Percentiles rank a stretch among this genome's conserved stretches.
These are phyloP conservation scores for Microplitis demolitor DNA, from an alignment of 1,140 invertebrate species.

Conservation along the genomic window DNA sequence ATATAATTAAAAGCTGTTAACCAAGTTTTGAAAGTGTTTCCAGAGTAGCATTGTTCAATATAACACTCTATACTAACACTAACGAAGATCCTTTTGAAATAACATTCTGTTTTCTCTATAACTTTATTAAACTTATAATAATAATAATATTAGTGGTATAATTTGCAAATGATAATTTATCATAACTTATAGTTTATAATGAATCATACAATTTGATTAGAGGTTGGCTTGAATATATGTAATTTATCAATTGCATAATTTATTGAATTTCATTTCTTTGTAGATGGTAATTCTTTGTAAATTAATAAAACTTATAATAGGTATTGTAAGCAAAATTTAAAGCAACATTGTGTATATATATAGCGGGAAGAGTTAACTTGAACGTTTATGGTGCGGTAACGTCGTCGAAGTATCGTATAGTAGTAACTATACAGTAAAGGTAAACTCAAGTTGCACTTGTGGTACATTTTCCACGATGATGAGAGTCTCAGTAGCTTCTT, in stretches of 20 bases:
- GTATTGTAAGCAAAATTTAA: too few species aligned
- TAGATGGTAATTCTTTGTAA: too few species aligned
- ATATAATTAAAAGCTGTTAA: constrained; percentile 20
- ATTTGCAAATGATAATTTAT: too few species aligned
- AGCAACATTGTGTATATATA: background rate
- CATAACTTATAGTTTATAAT: too few species aligned
- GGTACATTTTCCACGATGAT: constrained; percentile 7
- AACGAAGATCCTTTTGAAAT: background rate
- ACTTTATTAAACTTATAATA: too few species aligned
- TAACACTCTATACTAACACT: background rate
- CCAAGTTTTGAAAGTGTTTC: background rate
- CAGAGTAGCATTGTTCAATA: background rate
- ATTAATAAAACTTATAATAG: too few species aligned
- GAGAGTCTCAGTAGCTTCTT: background rate
- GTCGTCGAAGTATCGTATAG: constrained; percentile 1
- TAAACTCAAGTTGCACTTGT: constrained; percentile 22
- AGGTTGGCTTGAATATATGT: too few species aligned
- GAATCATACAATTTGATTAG: too few species aligned
- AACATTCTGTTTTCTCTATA: background rate
- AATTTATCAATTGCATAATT: too few species aligned
- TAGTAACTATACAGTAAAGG: background rate
- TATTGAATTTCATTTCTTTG: too few species aligned
- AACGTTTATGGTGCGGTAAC: constrained; percentile 14
- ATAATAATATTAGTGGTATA: too few species aligned
- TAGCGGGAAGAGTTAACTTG: constrained; percentile 7